Conservation (phyloP, 2,113 vertebrate species). For the Indri indri region DNA sequence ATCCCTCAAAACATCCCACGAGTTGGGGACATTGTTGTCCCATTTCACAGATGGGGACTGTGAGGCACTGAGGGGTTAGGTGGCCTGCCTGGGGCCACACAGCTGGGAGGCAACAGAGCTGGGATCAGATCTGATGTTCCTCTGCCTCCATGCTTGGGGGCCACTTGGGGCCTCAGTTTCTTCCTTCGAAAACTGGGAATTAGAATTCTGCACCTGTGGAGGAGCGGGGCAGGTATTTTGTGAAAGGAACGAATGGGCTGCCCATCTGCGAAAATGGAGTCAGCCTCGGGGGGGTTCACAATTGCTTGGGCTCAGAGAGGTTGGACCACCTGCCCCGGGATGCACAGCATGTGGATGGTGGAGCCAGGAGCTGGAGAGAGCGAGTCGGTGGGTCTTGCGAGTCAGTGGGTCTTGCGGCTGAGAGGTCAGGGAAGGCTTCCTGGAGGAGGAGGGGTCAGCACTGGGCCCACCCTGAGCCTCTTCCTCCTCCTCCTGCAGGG, state of each 20-base stretch:
- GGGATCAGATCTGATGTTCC: not conserved
- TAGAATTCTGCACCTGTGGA: not conserved
- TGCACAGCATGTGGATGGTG: not conserved
- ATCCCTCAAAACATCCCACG: not conserved
- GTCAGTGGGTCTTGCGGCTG: no score
- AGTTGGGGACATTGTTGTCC: not conserved
- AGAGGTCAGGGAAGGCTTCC: not conserved
- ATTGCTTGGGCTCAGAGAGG: not conserved
- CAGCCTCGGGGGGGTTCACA: no score
- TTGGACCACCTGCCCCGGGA: not conserved
- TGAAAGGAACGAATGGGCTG: not conserved
- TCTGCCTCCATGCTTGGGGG: rapidly evolving
- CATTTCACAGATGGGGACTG: not conserved
- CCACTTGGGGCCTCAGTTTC: not conserved
- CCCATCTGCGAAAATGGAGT: not conserved
- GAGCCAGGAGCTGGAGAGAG: not conserved
- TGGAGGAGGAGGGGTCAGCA: not conserved
- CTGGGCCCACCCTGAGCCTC: not conserved
- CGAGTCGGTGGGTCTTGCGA: not conserved
- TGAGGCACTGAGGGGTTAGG: not conserved
- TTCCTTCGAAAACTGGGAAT: not conserved
- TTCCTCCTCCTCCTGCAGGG: conserved; percentile 81
- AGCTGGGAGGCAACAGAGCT: not conserved
- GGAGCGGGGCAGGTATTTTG: not conserved
- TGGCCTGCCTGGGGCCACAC: not conserved